These are phyloP conservation scores for Carpatolechia fugitivella DNA, from an alignment of 2,888 invertebrate genomes.

Conservation along the genomic window DNA sequence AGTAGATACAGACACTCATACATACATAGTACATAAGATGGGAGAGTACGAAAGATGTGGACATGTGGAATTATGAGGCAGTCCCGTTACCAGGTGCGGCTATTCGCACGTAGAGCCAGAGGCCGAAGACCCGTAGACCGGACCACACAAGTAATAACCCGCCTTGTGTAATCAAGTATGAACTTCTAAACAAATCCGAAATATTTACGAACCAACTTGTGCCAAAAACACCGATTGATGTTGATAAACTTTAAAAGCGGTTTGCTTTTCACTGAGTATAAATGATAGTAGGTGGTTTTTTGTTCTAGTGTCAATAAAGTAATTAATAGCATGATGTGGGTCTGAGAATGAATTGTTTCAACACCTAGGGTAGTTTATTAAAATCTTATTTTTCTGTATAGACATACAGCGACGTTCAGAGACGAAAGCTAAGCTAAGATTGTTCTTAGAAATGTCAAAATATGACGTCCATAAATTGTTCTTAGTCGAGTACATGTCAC, in stretches of 20 bases:
- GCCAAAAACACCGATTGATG: background rate
- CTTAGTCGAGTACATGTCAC: too few relatives aligned
- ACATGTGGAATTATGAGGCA: constrained; percentile 43
- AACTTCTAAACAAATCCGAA: constrained; percentile 7
- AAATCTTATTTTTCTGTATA: too few relatives aligned
- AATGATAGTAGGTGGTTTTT: too few relatives aligned
- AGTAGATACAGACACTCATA: constrained; percentile 2
- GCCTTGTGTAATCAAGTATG: constrained; percentile 7
- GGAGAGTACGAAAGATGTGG: constrained; percentile 25
- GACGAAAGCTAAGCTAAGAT: too few relatives aligned
- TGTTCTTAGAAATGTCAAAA: too few relatives aligned
- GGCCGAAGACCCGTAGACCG: constrained; percentile 51
- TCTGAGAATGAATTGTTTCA: too few relatives aligned
- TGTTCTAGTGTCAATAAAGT: background rate
- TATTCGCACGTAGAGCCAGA: constrained; percentile 50
- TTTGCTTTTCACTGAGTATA: background rate
- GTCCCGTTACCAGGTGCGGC: constrained; percentile 60
- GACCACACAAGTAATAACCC: constrained; percentile 34
- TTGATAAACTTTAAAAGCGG: background rate
- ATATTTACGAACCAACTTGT: constrained; percentile 14
- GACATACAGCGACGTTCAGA: too few relatives aligned
- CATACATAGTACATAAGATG: background rate
- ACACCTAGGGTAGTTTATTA: too few relatives aligned
- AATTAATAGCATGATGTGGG: too few relatives aligned
- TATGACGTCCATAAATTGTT: too few relatives aligned